Evolutionary conservation across 2,113 vertebrate genomes (phyloP).

Genomic region (Aplodontia rufa): DNA sequence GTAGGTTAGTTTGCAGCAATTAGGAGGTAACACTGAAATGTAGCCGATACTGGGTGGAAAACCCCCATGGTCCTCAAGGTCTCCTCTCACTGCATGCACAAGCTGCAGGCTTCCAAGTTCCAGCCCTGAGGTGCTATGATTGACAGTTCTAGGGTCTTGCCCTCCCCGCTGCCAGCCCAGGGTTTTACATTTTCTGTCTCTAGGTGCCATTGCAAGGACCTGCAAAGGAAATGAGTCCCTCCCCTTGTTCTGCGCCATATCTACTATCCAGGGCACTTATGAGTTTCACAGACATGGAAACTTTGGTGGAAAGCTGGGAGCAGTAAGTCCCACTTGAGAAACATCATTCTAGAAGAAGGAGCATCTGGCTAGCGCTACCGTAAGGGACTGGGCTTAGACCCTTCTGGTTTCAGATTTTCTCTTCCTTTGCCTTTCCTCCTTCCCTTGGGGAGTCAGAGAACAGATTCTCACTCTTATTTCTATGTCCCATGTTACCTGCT

Average conservation of each 20-base stretch:
- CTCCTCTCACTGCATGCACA: neutral
- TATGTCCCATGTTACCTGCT: neutral
- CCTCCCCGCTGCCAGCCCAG: neutral
- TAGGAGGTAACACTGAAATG: neutral
- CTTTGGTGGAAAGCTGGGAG: neutral
- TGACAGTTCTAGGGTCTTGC: neutral
- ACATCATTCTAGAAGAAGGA: neutral
- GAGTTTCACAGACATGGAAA: neutral
- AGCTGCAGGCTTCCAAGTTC: neutral
- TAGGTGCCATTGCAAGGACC: neutral
- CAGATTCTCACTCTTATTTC: neutral
- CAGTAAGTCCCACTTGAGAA: neutral
- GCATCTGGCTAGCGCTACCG: neutral
- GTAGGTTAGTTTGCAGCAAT: neutral
- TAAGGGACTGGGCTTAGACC: neutral
- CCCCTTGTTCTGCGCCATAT: accelerated
- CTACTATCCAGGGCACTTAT: neutral
- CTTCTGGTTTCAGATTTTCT: neutral
- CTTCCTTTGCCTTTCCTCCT: neutral
- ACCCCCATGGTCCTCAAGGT: neutral
- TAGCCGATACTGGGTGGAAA: neutral
- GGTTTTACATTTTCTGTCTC: neutral
- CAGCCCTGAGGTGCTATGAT: neutral
- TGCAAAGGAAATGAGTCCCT: neutral
- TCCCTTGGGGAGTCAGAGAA: neutral